Base-by-base conservation (phyloP, 2,113 vertebrate species). In the Regulus satrapa region DNA sequence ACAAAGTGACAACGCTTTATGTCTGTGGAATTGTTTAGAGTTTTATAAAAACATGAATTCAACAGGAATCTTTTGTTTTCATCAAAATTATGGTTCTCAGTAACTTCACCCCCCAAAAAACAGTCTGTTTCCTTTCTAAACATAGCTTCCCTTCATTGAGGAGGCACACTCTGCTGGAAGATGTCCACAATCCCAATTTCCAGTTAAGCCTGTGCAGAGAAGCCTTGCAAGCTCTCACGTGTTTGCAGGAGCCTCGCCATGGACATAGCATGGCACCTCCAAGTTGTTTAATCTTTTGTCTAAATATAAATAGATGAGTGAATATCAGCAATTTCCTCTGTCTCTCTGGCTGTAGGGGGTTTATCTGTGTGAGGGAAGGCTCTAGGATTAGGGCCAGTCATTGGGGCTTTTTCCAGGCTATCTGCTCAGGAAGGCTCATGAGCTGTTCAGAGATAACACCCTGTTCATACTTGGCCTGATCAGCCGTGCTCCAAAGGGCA, bases 261-360 rank as follows among this genome's bases (percentile, higher is more conserved):
- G 78, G 93, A 77, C 85, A 34, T 46, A 43, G 75, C 67, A 41
- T 34, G 85, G 56, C 87, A 77, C 85, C 38, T 93, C 85, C 88
- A 96, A 96, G 92, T 40, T 69, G 59, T 80, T 96, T 96, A 94
- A 96, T 96, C 94, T 96, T 85, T 73, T 89, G 89, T 89, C 96
- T 96, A 91, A 95, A 95, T 96, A 96, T 95, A 96, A 95, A 96
- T 90, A 96, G 92, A 94, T 88, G 94, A 96, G 92, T 85, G 94
- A 96, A 83, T 80, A 96, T 95, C 95, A 96, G 95, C 55, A 92
- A 97, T 96, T 96, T 96, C 93, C 85, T 93, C 89, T 0, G 1
- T 58, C 78, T 63, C 87, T 73, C 59, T 88, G 28, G 23, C 85
- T 96, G 40, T 21, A 52, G 68, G 93, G 86, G 78, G 68, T 95